A percentile compares a stretch with the other conserved stretches of the same genome.
Evolutionary conservation across 2,888 invertebrate species (phyloP).

Genomic region (Lordiphosa andalusiaca): DNA sequence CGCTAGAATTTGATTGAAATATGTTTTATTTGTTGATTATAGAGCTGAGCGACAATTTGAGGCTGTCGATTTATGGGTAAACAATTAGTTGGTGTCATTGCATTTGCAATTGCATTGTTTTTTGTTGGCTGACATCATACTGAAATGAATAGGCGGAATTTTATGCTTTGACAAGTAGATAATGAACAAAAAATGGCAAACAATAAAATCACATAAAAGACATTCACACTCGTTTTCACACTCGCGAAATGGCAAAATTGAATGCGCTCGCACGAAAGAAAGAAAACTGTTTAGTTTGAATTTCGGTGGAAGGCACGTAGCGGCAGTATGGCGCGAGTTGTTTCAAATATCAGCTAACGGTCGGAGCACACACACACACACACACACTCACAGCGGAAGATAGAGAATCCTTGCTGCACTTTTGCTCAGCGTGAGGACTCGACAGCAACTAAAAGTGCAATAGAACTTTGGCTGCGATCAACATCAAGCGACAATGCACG

Average conservation of each 20-base stretch:
- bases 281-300: conserved; percentile 5
- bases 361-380: not conserved
- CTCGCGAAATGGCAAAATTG: conserved; percentile 25
- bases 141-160: conserved; percentile 5
- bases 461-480: conserved; percentile 46
- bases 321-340: conserved; percentile 3
- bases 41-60: conserved; percentile 13
- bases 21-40: conserved; percentile 51
- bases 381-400: not conserved
- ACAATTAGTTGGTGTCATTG: conserved; percentile 55
- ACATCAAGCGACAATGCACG: conserved; percentile 42
- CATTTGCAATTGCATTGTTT: conserved; percentile 17
- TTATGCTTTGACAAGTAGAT: conserved; percentile 17
- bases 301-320: conserved; percentile 30
- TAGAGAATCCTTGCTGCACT: conserved; percentile 8
- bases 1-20: conserved; percentile 37
- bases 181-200: conserved; percentile 17
- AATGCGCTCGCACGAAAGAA: conserved; percentile 35
- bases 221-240: conserved; percentile 42
- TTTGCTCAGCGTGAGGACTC: conserved; percentile 42
- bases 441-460: conserved; percentile 43
- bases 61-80: conserved; percentile 26
- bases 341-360: conserved; percentile 19
- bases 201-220: conserved; percentile 56
- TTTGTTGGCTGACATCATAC: conserved; percentile 31